Evolutionary conservation across 2,113 vertebrate genomes (phyloP).

Genomic region (Camelus bactrianus): DNA sequence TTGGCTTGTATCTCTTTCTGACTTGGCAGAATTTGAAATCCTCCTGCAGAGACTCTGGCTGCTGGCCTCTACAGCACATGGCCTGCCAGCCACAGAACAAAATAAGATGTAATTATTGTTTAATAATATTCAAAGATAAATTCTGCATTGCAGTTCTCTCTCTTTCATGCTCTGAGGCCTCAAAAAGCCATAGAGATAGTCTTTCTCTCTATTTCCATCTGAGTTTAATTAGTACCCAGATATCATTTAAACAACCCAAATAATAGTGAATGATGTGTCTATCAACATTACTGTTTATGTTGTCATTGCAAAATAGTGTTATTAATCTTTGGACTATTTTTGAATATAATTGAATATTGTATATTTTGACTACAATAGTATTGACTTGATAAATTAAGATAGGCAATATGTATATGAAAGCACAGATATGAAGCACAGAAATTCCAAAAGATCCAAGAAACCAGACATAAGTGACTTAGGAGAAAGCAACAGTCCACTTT

Average conservation of each 20-base stretch:
- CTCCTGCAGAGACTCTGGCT: constrained; percentile 38
- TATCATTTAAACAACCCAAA: background rate
- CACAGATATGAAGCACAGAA: background rate
- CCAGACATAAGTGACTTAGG: background rate
- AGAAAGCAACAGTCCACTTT: background rate
- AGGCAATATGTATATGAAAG: background rate
- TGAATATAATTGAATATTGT: background rate
- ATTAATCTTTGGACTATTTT: constrained; percentile 6
- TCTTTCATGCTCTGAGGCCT: background rate
- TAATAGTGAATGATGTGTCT: background rate
- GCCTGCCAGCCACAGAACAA: constrained; percentile 52
- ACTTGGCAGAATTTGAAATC: constrained; percentile 46
- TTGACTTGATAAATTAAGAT: background rate
- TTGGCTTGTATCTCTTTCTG: constrained; percentile 54
- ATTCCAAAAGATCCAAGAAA: constrained; percentile 20
- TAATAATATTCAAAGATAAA: constrained; percentile 54
- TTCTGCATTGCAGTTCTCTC: background rate
- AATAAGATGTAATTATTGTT: constrained; percentile 44
- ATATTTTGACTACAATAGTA: background rate
- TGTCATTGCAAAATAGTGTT: background rate
- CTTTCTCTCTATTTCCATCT: constrained; percentile 33
- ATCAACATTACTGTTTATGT: background rate
- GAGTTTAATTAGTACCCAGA: constrained; percentile 10
- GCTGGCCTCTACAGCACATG: background rate
- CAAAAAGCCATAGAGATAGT: background rate